Conservation (phyloP, 2,888 invertebrate genomes). For the Geotrupes spiniger region DNA sequence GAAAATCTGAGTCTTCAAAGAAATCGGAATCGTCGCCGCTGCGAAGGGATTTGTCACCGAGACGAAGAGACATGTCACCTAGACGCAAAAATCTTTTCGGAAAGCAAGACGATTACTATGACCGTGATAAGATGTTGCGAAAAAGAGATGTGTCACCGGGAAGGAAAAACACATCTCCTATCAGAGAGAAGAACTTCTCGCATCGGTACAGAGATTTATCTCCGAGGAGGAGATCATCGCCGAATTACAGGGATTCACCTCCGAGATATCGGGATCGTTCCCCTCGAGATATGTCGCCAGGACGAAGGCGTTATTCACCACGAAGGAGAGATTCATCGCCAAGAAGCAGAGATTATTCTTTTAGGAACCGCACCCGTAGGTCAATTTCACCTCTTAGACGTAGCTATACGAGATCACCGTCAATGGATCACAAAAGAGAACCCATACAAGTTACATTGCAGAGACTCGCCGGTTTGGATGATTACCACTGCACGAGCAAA, state of each 20-base stretch:
- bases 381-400: constrained; percentile 7
- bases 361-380: constrained; percentile 5
- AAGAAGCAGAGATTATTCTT: constrained; percentile 12
- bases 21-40: background rate
- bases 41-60: constrained; percentile 12
- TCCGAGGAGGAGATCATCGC: constrained; percentile 16
- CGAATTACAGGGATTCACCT: constrained; percentile 13
- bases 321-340: constrained; percentile 10
- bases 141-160: constrained; percentile 11
- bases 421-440: constrained; percentile 10
- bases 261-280: constrained; percentile 7
- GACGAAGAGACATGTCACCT: constrained; percentile 10
- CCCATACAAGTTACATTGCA: constrained; percentile 24
- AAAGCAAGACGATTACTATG: background rate
- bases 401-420: constrained; percentile 18
- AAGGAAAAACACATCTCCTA: background rate
- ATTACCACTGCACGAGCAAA: constrained; percentile 17
- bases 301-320: constrained; percentile 9
- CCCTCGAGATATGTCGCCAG: constrained; percentile 18
- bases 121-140: background rate
- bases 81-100: background rate
- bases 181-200: constrained; percentile 22
- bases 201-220: constrained; percentile 17
- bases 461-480: constrained; percentile 27
- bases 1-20: constrained; percentile 5